Evolutionary conservation across 2,888 invertebrate genomes (phyloP).

Genomic region (Hoplodrina ambigua): DNA sequence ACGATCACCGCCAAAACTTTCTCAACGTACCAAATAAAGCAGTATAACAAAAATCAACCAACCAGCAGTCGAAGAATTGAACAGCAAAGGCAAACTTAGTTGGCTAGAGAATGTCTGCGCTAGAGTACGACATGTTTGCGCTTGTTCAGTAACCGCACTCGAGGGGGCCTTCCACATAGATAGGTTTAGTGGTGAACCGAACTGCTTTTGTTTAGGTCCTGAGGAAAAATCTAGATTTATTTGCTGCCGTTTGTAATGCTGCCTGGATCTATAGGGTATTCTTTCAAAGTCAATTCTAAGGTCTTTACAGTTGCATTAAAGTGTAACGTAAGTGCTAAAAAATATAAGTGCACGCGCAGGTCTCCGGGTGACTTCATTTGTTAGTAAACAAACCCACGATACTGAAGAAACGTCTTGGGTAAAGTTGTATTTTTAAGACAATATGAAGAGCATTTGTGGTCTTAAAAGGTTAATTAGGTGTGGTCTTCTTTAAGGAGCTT

Average conservation of each 20-base stretch:
- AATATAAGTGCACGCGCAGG: no score
- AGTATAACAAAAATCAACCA: slow-evolving; percentile 8
- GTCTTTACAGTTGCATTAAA: no score
- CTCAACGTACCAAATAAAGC: background rate
- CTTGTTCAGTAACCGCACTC: slow-evolving; percentile 58
- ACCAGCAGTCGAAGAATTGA: slow-evolving; percentile 24
- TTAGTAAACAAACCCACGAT: no score
- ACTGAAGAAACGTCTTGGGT: no score
- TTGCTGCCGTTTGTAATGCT: background rate
- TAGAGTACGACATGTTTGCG: slow-evolving; percentile 47
- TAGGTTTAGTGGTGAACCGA: slow-evolving; percentile 34
- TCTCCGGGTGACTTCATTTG: background rate
- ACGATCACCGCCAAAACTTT: background rate
- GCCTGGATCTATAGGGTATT: background rate
- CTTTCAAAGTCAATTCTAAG: no score
- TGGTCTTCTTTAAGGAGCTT: background rate
- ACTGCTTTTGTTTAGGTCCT: slow-evolving; percentile 28
- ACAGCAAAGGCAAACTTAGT: slow-evolving; percentile 45
- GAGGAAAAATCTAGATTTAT: slow-evolving; percentile 5
- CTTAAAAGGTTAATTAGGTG: no score
- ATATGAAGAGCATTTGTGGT: no score
- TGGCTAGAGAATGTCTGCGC: slow-evolving; percentile 36
- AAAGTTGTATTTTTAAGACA: no score
- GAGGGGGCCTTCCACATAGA: slow-evolving; percentile 30
- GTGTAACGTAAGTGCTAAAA: no score